Evolutionary conservation across 2,113 vertebrate species (phyloP), one percentile per base, ranked within the genome.

Genomic region (Plecotus auritus): DNA sequence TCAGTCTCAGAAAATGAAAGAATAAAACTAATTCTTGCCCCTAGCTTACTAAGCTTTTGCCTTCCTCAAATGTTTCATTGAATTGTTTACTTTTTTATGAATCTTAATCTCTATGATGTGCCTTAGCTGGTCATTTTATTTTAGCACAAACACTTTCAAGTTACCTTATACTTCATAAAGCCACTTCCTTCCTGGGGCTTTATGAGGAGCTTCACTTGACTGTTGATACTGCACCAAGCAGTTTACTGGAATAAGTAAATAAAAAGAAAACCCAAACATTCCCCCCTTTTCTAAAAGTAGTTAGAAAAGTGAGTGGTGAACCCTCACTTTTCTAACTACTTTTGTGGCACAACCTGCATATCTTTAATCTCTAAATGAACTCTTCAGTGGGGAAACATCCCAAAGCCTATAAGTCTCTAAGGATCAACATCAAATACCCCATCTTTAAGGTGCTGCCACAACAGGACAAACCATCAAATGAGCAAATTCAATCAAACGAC

Each of bases 401-500:
- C 28, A 92, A 90, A 94, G 45, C 40, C 76, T 78, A 26, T 54
- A 42, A 22, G 69, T 74, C 35, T 90, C 23, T 54, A 74, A 80
- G 47, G 73, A 69, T 66, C 47, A 76, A 88, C 66, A 93, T 94
- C 56, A 85, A 96, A 93, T 73, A n/a, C 0, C 69, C 45, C 49
- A 85, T 85, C 73, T 30, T 93, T 85, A 51, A 94, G 56, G 26
- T 81, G 10, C 85, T 86, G 45, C 70, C 9, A 37, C 59, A 37
- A 35, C 11, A 94, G 11, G n/a, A 95, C 23, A 78, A 84, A 94
- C 28, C 51, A 82, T 78, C 78, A 76, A 85, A 76, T 51, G 9
- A 83, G 95, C 49, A 51, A 88, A 93, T n/a, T 45, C 93, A 94
- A 88, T 42, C 32, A 86, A 95, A 90, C 7, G 42, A 85, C 54